Evolutionary conservation across 1,140 invertebrate species (phyloP), one percentile per base, ranked within the genome.

Genomic region (Neomicropteryx cornuta): DNA sequence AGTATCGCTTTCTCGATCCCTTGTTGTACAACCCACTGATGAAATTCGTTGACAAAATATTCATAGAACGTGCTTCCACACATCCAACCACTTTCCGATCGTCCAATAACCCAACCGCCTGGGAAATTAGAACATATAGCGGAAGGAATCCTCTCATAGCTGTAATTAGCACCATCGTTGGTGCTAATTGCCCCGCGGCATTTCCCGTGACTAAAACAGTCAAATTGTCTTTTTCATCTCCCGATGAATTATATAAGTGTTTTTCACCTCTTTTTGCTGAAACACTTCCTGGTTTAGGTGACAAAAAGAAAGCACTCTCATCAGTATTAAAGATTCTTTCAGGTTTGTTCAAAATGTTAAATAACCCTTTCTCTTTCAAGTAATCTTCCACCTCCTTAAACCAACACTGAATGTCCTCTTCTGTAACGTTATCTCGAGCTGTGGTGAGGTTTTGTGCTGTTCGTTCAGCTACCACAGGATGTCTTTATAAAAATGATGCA

Each of bases 51-150:
- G 0, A 46, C 43, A 0, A 56, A 41, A 43, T 58, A 66, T 42
- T 66, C 55, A 46, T 46, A 65, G 42, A 67, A 68, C 13, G 45
- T 49, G 42, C 51, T 50, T 13, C 41, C 42, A 31, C 48, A 66
- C 62, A 63, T 67, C 62, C 65, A 68, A 1, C 60, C 56, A 41
- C 31, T 53, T 16, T 62, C 52, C n/a, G 56, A 56, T 36, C 42
- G 39, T 5, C 63, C 60, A 21, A 59, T 45, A 1, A 40, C 48
- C 54, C 56, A 59, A 16, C 43, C 38, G 21, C 44, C 39, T 4
- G 49, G 53, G 19, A 52, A 32, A 17, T 14, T 42, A 6, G 18
- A 6, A 2, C 43, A 30, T 14, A 60, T 44, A 5, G 44, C 27
- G 4, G 35, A 17, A 1, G 52, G 51, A 10, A 58, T 45, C 22